Conservation (phyloP, 2,888 invertebrate species). For the Amorpha juglandis region DNA sequence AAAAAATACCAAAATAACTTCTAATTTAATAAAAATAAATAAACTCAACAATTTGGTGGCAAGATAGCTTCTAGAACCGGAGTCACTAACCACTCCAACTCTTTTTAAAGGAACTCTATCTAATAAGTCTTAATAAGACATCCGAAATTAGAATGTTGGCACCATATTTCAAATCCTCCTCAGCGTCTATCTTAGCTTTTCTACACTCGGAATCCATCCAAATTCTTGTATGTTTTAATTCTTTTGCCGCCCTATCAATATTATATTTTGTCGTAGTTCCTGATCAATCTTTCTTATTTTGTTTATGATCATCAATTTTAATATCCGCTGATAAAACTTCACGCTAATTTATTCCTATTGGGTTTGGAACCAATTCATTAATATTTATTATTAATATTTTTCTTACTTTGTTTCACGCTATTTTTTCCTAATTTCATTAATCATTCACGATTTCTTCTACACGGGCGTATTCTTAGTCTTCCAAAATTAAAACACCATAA, state of each 20-base stretch:
- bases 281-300: no score
- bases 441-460: neutral
- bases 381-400: no score
- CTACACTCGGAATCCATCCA: neutral
- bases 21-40: constrained; percentile 70
- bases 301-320: no score
- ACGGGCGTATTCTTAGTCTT: neutral
- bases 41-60: constrained; percentile 78
- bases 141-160: constrained; percentile 41
- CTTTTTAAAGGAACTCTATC: constrained; percentile 68
- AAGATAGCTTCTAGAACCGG: constrained; percentile 77
- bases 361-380: no score
- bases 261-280: no score
- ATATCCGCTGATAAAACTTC: no score
- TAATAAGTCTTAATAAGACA: constrained; percentile 48
- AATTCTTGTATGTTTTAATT: neutral
- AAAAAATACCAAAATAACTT: constrained; percentile 38
- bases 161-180: constrained; percentile 26
- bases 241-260: no score
- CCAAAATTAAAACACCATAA: neutral
- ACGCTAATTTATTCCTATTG: no score
- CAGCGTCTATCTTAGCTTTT: neutral
- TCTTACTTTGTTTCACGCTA: neutral
- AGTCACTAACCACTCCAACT: constrained; percentile 47
- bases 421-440: neutral